phyloP scores from a whole-genome alignment of 2,888 invertebrate species.

The Chromoteleia sp. region DNA sequence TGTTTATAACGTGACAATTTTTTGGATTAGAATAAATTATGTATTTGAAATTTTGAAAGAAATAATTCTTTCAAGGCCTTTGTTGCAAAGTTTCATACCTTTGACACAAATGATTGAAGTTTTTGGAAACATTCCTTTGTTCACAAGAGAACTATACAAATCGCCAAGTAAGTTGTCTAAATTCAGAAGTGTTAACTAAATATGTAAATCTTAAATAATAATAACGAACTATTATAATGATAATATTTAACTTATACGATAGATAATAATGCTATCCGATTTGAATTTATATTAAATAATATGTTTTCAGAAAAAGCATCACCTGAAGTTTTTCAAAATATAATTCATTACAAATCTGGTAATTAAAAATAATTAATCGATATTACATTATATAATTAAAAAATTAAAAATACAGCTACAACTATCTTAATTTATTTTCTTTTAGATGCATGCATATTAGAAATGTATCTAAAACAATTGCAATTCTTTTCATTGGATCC shows the following conservation, averaged over 20 bases:
- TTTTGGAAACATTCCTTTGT: conserved; percentile 73
- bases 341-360: conserved; percentile 49
- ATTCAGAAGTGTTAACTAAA: conserved; percentile 20
- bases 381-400: not conserved
- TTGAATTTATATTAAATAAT: not conserved
- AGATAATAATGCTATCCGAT: too few relatives aligned
- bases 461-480: conserved; percentile 79
- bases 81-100: conserved; percentile 77
- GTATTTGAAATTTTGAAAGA: conserved; percentile 79
- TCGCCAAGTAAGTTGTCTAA: conserved; percentile 75
- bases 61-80: conserved; percentile 80
- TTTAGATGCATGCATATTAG: conserved; percentile 80
- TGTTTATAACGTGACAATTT: not conserved
- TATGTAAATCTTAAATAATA: too few relatives aligned
- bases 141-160: conserved; percentile 75
- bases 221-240: too few relatives aligned
- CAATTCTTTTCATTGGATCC: conserved; percentile 78
- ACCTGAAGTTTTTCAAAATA: conserved; percentile 31
- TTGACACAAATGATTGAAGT: conserved; percentile 76
- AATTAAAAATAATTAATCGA: conserved; percentile 11
- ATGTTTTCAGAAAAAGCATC: conserved; percentile 42
- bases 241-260: too few relatives aligned
- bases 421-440: conserved; percentile 70
- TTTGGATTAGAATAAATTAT: conserved; percentile 75
- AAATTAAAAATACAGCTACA: too few relatives aligned